These are phyloP conservation scores for Ploceus nigricollis DNA, from an alignment of 2,113 vertebrate species.

Conservation along the genomic window DNA sequence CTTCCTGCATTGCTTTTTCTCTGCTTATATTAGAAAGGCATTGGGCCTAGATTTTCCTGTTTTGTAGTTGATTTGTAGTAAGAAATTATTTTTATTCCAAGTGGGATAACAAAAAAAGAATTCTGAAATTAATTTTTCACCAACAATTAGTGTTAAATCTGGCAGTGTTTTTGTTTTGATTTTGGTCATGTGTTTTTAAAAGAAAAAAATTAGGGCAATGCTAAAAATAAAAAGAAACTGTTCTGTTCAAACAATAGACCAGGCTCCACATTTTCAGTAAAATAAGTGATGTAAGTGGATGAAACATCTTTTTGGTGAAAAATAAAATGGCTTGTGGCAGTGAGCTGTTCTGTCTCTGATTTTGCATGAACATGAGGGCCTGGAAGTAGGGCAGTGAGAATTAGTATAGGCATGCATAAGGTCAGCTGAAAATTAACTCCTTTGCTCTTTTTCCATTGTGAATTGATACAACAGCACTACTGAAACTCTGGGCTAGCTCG, in stretches of 20 bases:
- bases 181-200: neutral
- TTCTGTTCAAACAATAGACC: neutral
- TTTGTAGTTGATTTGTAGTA: neutral
- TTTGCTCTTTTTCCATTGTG: neutral
- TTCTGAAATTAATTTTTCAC: neutral
- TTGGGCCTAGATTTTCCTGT: neutral
- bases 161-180: neutral
- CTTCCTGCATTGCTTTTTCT: neutral
- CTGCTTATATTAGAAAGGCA: neutral
- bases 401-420: neutral
- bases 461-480: neutral
- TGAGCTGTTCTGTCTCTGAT: neutral
- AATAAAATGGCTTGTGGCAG: neutral
- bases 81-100: neutral
- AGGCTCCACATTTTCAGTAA: neutral
- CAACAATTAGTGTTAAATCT: neutral
- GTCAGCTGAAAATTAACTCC: neutral
- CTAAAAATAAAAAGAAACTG: neutral
- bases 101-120: neutral
- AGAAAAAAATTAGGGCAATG: neutral
- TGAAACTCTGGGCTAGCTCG: neutral
- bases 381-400: neutral
- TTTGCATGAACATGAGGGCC: neutral
- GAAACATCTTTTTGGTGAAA: neutral
- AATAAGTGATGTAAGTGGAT: neutral